Evolutionary conservation across 2,797 vertebrate genomes (phyloP).

Genomic region (Diglossa cyanea): DNA sequence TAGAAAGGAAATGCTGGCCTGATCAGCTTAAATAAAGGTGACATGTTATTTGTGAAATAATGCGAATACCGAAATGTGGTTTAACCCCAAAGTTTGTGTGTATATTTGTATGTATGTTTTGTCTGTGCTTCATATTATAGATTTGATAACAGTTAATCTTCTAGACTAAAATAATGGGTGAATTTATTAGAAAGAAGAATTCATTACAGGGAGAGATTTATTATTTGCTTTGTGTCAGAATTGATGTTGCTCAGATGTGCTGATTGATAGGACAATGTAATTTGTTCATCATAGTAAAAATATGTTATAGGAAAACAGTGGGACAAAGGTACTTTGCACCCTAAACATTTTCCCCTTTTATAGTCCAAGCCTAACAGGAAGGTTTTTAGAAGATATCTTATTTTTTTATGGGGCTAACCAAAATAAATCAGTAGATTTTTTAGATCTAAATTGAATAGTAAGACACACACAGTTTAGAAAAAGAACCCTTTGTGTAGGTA

Average conservation of each 20-base stretch:
- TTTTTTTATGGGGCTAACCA: neutral
- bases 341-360: neutral
- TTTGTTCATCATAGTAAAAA: neutral
- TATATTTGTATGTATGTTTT: neutral
- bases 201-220: conserved; percentile 71
- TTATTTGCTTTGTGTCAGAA: conserved; percentile 75
- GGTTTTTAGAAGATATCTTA: neutral
- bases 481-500: neutral
- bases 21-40: conserved; percentile 72
- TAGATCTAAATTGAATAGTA: neutral
- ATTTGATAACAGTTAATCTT: conserved; percentile 47
- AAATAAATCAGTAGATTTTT: neutral
- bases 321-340: neutral
- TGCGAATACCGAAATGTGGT: conserved; percentile 60
- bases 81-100: conserved; percentile 63
- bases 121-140: neutral
- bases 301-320: neutral
- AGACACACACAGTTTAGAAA: neutral
- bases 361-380: neutral
- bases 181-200: conserved; percentile 76
- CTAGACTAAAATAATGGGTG: conserved; percentile 70
- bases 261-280: conserved; percentile 45
- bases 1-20: conserved; percentile 61
- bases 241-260: conserved; percentile 65
- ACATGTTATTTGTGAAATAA: conserved; percentile 76